These are phyloP conservation scores for Pseudomyrmex pallidus DNA, from an alignment of 1,140 invertebrate species.

Conservation along the genomic window DNA sequence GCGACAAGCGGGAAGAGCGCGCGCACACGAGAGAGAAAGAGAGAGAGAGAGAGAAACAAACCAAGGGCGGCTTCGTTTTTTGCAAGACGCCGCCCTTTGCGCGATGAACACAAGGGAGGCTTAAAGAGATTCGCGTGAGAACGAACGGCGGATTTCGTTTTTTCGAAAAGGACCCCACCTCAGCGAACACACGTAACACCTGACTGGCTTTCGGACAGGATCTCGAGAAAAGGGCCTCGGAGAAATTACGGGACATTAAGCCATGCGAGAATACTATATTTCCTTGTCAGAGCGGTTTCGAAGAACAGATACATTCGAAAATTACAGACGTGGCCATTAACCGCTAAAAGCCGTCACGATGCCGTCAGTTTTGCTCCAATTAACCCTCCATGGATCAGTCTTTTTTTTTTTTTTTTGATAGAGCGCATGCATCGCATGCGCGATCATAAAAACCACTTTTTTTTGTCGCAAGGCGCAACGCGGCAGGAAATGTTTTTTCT, in stretches of 20 bases:
- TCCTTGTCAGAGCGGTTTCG: slow-evolving; percentile 26
- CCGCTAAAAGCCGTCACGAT: slow-evolving; percentile 53
- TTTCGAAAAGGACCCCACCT: slow-evolving; percentile 14
- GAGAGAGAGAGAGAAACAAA: background rate
- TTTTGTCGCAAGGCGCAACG: slow-evolving; percentile 6
- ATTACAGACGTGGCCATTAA: slow-evolving; percentile 56
- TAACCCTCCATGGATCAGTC: slow-evolving; percentile 42
- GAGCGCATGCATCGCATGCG: background rate
- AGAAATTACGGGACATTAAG: slow-evolving; percentile 59
- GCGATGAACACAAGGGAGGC: background rate
- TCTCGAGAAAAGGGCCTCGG: slow-evolving; percentile 12
- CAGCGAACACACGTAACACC: slow-evolving; percentile 9
- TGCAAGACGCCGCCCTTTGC: background rate
- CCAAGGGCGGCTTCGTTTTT: background rate
- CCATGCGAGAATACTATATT: slow-evolving; percentile 58
- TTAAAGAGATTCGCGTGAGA: slow-evolving; percentile 60
- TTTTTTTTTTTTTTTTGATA: background rate
- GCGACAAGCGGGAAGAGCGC: background rate
- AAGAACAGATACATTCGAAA: slow-evolving; percentile 44
- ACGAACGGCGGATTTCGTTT: slow-evolving; percentile 38
- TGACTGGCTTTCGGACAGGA: slow-evolving; percentile 16
- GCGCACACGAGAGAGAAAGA: background rate
- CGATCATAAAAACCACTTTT: slow-evolving; percentile 24
- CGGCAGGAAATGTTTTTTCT: slow-evolving; percentile 15
- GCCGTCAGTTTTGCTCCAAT: slow-evolving; percentile 55